These are phyloP conservation scores for Drosophila fuyamai DNA, from an alignment of 1,140 invertebrate species.

Conservation along the genomic window DNA sequence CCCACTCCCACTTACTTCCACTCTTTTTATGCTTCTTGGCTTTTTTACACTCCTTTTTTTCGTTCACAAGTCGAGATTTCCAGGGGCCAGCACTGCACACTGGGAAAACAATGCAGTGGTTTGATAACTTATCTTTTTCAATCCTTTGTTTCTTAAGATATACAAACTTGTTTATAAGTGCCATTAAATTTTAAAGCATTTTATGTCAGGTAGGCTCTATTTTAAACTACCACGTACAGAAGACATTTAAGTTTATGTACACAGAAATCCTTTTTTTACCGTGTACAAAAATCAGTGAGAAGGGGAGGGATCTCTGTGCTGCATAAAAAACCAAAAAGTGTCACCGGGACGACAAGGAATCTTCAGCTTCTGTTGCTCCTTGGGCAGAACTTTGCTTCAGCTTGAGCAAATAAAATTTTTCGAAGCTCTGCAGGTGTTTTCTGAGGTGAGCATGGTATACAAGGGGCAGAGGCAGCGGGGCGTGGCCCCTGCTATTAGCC, in stretches of 20 bases:
- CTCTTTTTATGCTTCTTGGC: constrained; percentile 17
- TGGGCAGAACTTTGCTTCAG: constrained; percentile 30
- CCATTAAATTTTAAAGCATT: not conserved
- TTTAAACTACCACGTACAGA: too few species aligned
- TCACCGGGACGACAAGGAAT: constrained; percentile 49
- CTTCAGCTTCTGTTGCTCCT: constrained; percentile 43
- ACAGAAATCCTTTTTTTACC: not conserved
- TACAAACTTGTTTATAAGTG: not conserved
- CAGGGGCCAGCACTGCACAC: not conserved
- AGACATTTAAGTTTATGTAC: too few species aligned
- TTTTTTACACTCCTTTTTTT: constrained; percentile 22
- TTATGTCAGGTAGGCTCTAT: too few species aligned
- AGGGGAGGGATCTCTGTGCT: not conserved
- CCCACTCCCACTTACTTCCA: constrained; percentile 14
- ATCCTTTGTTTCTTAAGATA: too few species aligned
- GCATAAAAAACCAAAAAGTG: constrained; percentile 51
- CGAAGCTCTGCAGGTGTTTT: constrained; percentile 29
- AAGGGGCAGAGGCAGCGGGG: not conserved
- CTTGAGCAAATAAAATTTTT: constrained; percentile 68
- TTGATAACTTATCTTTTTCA: not conserved
- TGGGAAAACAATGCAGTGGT: constrained; percentile 16
- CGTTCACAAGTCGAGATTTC: constrained; percentile 48
- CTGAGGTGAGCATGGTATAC: constrained; percentile 3
- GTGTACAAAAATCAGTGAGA: not conserved
- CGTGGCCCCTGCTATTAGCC: constrained; percentile 53